Evolutionary conservation across 53 echinoderm and acorn worm species (phyloP), one percentile per base, ranked within the genome.

Genomic region (Holothuria scabra): DNA sequence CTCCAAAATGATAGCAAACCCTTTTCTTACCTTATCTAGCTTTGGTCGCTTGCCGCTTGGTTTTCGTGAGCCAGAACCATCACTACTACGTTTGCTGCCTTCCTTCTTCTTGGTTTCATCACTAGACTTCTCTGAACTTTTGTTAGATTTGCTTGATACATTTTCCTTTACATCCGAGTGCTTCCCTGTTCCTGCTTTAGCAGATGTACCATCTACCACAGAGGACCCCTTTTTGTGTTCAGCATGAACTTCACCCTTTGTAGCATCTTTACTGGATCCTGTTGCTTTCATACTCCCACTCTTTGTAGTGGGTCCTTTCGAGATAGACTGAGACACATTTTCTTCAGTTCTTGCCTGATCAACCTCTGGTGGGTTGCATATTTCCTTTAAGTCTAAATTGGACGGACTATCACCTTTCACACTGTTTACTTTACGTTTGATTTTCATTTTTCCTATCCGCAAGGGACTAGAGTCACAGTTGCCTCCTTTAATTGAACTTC

Each of bases 371-470:
- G 60, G 38, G 31, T 28, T 76, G 35, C 44, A 57, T 33, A 48
- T 46, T 33, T 87, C 87, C 59, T 81, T 87, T 81, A 55, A 80
- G 33, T 87, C 80, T 65, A 66, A 34, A 46, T n/a, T 66, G 46
- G 75, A 74, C 24, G 75, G 75, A 76, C 26, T 41, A 60, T 95
- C 93, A 13, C 93, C 88, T 80, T 95, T 95, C 24, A 89, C 58
- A 66, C 90, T 96, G 84, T 94, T 94, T 28, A 94, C 90, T 87
- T 99, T 99, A 8, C 99, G 91, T 61, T 99, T 99, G 33, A 99
- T 94, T 87, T 99, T 99, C 99, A 99, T 99, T 83, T 99, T 99
- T 70, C 99, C 93, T 70, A 93, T 93, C 90, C 92, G 92, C 87
- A 94, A 65, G 87, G 99, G 94, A 74, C 94, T 99, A 55, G 91